Conservation (phyloP, 1,140 invertebrate genomes). For the Rhopalosiphum padi region DNA sequence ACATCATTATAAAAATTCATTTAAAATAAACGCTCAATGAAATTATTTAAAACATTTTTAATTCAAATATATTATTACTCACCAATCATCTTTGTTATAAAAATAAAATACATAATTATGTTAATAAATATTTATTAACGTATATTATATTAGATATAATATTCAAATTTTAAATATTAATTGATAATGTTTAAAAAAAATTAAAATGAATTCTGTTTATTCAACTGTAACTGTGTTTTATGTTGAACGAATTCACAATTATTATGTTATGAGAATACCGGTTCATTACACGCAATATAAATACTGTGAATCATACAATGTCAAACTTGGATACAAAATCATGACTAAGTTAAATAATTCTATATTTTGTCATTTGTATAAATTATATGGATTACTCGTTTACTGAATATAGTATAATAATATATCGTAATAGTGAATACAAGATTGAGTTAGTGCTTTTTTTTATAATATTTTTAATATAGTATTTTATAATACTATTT, state of each 20-base stretch:
- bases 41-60: not conserved
- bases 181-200: not conserved
- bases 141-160: not conserved
- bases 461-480: no score
- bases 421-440: not conserved
- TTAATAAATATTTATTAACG: not conserved
- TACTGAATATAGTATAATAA: no score
- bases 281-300: not conserved
- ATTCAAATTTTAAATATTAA: not conserved
- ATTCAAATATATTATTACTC: not conserved
- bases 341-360: not conserved
- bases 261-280: not conserved
- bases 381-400: not conserved
- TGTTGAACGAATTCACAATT: not conserved
- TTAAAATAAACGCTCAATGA: not conserved
- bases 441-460: not conserved
- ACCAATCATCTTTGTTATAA: not conserved
- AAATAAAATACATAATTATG: not conserved
- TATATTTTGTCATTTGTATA: not conserved
- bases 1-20: not conserved
- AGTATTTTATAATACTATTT: no score
- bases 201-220: not conserved
- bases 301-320: not conserved
- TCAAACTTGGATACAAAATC: not conserved
- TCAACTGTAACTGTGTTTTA: not conserved